Evolutionary conservation across 2,113 vertebrate species (phyloP).

Genomic region (Tylochromis polylepis): DNA sequence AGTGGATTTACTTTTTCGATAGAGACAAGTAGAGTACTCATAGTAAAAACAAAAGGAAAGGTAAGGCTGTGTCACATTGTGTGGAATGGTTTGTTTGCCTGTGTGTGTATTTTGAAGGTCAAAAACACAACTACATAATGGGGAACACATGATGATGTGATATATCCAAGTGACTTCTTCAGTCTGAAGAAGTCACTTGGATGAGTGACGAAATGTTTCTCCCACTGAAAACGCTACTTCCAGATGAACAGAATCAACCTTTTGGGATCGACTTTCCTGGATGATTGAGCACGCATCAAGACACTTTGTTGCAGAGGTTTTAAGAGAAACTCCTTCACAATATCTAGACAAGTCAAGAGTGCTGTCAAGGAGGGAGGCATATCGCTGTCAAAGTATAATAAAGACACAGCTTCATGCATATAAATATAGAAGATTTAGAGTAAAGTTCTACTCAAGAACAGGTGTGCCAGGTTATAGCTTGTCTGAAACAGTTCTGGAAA

Average conservation of each 20-base stretch:
- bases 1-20: background rate
- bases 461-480: background rate
- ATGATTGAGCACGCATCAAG: no score
- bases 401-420: fast-evolving
- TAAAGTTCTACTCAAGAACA: background rate
- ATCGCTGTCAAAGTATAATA: background rate
- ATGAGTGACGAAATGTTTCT: no score
- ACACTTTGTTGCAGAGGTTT: fast-evolving
- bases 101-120: background rate
- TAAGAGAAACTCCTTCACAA: background rate
- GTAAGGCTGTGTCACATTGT: background rate
- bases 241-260: no score
- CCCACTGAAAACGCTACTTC: no score
- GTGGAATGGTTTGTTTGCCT: background rate
- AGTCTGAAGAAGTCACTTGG: no score
- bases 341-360: background rate
- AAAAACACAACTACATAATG: background rate
- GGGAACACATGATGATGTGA: background rate
- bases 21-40: background rate
- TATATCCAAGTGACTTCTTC: no score
- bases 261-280: no score
- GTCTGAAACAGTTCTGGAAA: background rate
- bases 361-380: background rate
- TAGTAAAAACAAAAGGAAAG: background rate
- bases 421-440: background rate